Conservation (phyloP, 2,797 vertebrate genomes). For the Poecilia gillii region DNA sequence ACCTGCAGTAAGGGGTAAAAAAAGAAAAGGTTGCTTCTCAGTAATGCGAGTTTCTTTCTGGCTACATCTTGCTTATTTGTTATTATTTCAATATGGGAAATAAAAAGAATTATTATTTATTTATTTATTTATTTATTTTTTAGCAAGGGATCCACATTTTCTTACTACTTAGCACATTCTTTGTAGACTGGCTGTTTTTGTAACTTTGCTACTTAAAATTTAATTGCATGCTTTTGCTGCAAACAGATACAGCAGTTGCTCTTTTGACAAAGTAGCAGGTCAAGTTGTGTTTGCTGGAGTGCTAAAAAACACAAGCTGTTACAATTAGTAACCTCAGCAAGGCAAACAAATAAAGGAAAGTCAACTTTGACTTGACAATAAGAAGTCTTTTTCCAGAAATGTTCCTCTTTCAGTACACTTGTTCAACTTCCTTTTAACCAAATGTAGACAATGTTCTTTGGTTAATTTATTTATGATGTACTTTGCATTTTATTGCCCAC, state of each 20-base stretch:
- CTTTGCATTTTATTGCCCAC: constrained; percentile 32
- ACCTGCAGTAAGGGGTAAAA: not conserved
- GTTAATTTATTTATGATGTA: constrained; percentile 27
- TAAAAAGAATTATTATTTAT: not conserved
- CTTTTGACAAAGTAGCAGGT: constrained; percentile 15
- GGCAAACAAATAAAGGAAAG: not conserved
- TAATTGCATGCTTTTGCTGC: constrained; percentile 1
- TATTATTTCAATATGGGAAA: not conserved
- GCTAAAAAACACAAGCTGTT: constrained; percentile 18
- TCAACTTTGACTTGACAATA: not conserved
- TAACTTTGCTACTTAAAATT: constrained; percentile 11
- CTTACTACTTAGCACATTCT: not conserved
- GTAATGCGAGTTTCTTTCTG: not conserved
- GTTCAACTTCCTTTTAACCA: constrained; percentile 9
- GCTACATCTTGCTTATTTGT: not conserved
- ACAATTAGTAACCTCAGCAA: not conserved
- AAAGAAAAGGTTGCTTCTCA: not conserved
- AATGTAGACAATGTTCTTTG: constrained; percentile 13
- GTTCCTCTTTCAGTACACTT: constrained; percentile 1
- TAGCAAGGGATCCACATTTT: not conserved
- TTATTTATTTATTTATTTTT: not conserved
- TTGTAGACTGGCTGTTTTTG: not conserved
- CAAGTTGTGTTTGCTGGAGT: constrained; percentile 8
- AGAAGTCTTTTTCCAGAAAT: not conserved
- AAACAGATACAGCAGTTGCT: constrained; percentile 8